Evolutionary conservation across 2,888 invertebrate genomes (phyloP), one percentile per base, ranked within the genome.

Genomic region (Isotomurus palustris): DNA sequence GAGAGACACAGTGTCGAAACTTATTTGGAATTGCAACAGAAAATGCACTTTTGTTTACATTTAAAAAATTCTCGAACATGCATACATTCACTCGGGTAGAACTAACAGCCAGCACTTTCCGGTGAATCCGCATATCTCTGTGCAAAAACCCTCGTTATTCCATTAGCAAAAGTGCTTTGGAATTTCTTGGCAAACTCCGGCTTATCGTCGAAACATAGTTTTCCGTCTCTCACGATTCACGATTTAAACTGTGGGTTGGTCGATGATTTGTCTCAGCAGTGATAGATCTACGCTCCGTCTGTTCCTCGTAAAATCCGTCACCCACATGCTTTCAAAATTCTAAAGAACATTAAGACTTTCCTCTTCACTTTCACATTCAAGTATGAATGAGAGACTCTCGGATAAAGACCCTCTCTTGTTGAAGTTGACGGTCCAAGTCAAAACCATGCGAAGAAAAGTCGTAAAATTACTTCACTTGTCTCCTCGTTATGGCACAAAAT

Each of bases 31-130:
- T 35, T 35, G 19, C 19, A 35, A 17, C 49, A 35, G 49, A 49
- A 49, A 49, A 49, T 49, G 49, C 49, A 32, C 32, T 35, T 40
- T 49, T 49, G 49, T 49, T 49, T 49, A 49, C 49, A 49, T 49
- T 49, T 32, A 32, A 32, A 14, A 32, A 32, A 32, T 32, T 32
- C 32, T 32, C 32, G 8, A 32, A 32, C 8, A 32, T 32, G n/a
- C n/a, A 32, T 32, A 10, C 32, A 10, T 32, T 32, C 32, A 32
- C 32, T 14, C 8, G 19, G 19, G n/a, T 17, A 14, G 38, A 38
- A 17, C 17, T 38, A 17, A 4, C 5, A 19, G 14, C 14, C n/a
- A 38, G 38, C 32, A 14, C 19, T 5, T 5, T 8, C 14, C 38
- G 38, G 38, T 38, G 19, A 38, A n/a, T 17, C 17, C 5, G 4